phyloP scores from a whole-genome alignment of 2,113 vertebrate genomes.

The Mesocricetus auratus region DNA sequence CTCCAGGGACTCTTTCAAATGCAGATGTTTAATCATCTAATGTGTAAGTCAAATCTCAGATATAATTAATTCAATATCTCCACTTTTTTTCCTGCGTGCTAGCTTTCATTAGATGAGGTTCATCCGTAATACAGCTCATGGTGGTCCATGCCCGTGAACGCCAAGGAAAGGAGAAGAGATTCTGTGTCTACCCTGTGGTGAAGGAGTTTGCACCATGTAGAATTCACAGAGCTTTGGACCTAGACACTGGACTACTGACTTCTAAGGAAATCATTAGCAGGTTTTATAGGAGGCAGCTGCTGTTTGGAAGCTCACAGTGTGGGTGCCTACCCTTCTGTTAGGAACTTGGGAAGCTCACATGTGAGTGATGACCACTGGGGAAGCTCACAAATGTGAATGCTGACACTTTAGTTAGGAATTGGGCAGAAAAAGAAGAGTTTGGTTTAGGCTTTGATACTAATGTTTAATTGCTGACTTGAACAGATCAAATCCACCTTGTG shows the following conservation, averaged over 20 bases:
- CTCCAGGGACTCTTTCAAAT: constrained; percentile 74
- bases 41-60: constrained; percentile 78
- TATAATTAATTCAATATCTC: constrained; percentile 79
- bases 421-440: background rate
- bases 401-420: background rate
- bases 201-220: background rate
- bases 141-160: background rate
- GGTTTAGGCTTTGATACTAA: background rate
- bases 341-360: background rate
- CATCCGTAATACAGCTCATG: background rate
- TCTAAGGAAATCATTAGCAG: constrained; percentile 25
- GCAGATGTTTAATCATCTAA: constrained; percentile 79
- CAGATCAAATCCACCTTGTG: background rate
- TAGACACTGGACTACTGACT: background rate
- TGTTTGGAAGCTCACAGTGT: background rate
- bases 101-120: constrained; percentile 55
- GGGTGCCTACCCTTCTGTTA: background rate
- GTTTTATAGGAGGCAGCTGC: background rate
- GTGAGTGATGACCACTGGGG: background rate
- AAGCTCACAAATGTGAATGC: background rate
- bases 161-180: constrained; percentile 25
- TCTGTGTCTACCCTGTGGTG: background rate
- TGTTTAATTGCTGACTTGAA: constrained; percentile 28
- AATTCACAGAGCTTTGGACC: background rate
- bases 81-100: constrained; percentile 51